Base-by-base conservation (phyloP, 2,888 invertebrate genomes). In the Drosophila vallismaia region DNA sequence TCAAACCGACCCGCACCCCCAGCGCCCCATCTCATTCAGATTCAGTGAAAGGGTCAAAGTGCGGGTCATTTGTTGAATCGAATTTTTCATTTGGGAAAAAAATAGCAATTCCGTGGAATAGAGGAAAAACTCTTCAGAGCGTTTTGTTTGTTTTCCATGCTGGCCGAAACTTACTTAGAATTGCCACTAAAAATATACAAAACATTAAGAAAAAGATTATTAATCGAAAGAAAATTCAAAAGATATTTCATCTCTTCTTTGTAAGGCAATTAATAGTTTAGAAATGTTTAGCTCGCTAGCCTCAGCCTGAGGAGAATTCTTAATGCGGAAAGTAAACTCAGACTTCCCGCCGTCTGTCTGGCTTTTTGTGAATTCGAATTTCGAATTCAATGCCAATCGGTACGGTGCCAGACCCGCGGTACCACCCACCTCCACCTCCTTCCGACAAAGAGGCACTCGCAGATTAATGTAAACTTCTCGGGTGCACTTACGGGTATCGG, bases 61-160 rank as follows among this genome's bases (percentile, higher is more conserved):
- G 63, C 63, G 63, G 63, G 63, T 45, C 63, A 42, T 45, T n/a
- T 63, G 63, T 63, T 36, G 28, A 36, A 42, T 44, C 24, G 36
- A 63, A 51, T 63, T 50, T 63, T 50, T 38, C 28, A 29, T 44
- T 24, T 62, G 44, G 19, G 19, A 56, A 55, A 52, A 52, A 57
- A 14, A 28, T 33, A 45, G 19, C 36, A 8, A 31, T 60, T 60
- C 60, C 24, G 2, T 3, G 10, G 24, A 42, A 29, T 24, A 29
- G 40, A 33, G 26, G 60, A 56, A 73, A 74, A 82, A 82, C 73
- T 28, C 28, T 28, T 28, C 28, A 28, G 2, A 3, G 19, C 19
- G 19, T 85, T 73, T 79, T 68, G 66, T 77, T 74, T 82, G 69
- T 60, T 67, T 75, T 76, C 48, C 33, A 71, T 79, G 63, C 77